Conservation (phyloP, 2,113 vertebrate genomes). For the Chinchilla lanigera region DNA sequence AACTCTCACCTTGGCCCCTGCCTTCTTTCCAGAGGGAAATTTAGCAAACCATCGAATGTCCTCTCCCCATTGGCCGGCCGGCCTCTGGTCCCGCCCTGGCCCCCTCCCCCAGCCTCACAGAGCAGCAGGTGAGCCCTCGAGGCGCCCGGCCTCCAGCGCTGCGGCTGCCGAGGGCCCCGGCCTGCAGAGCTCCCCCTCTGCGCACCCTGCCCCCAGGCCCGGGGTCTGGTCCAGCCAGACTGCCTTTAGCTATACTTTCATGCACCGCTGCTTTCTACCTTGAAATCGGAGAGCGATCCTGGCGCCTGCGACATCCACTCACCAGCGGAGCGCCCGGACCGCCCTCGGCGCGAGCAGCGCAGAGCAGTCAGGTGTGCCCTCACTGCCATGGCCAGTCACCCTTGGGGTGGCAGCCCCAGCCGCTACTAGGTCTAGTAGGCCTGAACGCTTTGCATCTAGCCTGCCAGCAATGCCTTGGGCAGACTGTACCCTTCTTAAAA, state of each 20-base stretch:
- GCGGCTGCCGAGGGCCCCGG: accelerated
- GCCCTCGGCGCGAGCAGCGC: background rate
- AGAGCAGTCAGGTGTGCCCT: background rate
- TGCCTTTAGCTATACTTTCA: background rate
- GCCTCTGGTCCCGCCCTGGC: background rate
- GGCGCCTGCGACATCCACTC: background rate
- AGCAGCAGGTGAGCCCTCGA: constrained; percentile 38
- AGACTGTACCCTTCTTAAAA: background rate
- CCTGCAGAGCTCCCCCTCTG: background rate
- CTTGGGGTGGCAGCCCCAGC: background rate
- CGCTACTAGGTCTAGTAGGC: background rate
- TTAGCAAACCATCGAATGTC: background rate
- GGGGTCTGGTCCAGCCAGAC: background rate
- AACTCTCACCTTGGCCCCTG: background rate
- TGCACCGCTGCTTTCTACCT: background rate
- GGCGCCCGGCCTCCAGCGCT: accelerated
- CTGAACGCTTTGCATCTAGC: background rate
- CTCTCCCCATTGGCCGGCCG: constrained; percentile 52
- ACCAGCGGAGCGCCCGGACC: background rate
- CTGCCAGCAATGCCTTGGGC: background rate
- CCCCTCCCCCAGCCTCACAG: background rate
- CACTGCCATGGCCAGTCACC: background rate
- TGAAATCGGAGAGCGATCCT: background rate
- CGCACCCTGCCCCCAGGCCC: too few species aligned
- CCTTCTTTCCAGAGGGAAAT: background rate